Evolutionary conservation across 2,888 invertebrate species (phyloP).

Genomic region (Gortyna flavago): DNA sequence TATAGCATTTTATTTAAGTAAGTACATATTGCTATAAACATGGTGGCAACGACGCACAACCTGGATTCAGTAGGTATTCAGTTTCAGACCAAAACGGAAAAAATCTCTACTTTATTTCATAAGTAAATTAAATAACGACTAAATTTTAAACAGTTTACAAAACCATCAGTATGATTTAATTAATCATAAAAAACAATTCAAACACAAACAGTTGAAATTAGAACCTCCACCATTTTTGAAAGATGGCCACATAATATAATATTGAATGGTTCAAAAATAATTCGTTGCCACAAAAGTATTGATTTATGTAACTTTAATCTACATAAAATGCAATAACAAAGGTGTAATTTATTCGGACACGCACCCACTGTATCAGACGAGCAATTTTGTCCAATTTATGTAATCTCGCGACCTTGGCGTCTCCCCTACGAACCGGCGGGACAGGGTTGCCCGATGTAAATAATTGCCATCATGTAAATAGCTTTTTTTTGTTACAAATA

Average conservation of each 20-base stretch:
- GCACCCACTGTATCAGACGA: constrained; percentile 44
- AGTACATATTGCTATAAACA: background rate
- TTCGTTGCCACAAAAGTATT: constrained; percentile 17
- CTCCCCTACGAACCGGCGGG: constrained; percentile 57
- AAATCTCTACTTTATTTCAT: background rate
- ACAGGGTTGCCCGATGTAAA: constrained; percentile 59
- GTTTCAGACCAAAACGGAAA: no score
- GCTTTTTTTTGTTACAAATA: background rate
- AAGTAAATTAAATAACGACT: background rate
- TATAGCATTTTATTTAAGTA: background rate
- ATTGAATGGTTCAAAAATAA: background rate
- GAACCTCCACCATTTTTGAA: background rate
- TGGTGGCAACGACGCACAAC: no score
- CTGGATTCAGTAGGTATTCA: no score
- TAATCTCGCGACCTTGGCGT: constrained; percentile 66
- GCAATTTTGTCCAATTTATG: constrained; percentile 65
- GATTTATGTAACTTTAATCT: constrained; percentile 43
- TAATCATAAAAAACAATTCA: no score
- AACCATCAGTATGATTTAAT: background rate
- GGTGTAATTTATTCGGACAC: constrained; percentile 51
- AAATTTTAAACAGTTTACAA: background rate
- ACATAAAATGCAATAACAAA: constrained; percentile 46
- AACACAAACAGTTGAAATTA: background rate
- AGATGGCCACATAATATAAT: background rate
- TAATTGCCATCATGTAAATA: constrained; percentile 10